phyloP scores from a whole-genome alignment of 1,140 invertebrate species.

The Nephotettix cincticeps region DNA sequence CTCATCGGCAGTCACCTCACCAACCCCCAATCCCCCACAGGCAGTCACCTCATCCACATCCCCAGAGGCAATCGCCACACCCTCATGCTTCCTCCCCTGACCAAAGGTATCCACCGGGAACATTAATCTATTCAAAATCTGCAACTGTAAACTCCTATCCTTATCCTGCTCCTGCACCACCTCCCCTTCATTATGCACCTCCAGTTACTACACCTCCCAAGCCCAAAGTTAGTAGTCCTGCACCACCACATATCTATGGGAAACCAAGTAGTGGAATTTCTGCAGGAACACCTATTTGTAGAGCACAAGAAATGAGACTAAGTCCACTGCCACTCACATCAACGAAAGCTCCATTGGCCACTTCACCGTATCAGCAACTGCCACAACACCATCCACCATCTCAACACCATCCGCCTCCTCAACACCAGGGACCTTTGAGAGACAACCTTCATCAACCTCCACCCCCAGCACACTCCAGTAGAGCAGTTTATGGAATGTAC shows the following conservation, averaged over 20 bases:
- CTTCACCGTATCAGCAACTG: constrained; percentile 62
- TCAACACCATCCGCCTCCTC: constrained; percentile 48
- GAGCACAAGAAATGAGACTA: constrained; percentile 50
- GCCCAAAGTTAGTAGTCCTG: constrained; percentile 74
- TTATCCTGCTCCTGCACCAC: constrained; percentile 37
- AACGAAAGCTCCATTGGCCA: constrained; percentile 62
- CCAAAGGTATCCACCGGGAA: constrained; percentile 25
- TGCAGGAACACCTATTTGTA: constrained; percentile 59
- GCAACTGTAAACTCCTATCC: constrained; percentile 42
- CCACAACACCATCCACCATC: constrained; percentile 57
- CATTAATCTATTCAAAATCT: constrained; percentile 37
- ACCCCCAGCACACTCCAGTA: constrained; percentile 54
- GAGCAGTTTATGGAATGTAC: constrained; percentile 37
- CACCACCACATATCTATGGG: constrained; percentile 74
- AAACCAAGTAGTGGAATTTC: constrained; percentile 65
- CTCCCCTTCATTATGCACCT: constrained; percentile 42
- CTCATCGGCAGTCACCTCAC: constrained; percentile 37
- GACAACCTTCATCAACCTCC: constrained; percentile 46
- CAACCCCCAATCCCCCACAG: constrained; percentile 40
- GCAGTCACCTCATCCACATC: constrained; percentile 36
- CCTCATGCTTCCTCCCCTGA: constrained; percentile 36
- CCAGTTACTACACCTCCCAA: constrained; percentile 52
- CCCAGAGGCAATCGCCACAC: constrained; percentile 34
- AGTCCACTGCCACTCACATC: constrained; percentile 61
- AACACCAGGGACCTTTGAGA: constrained; percentile 1